Percentiles rank a stretch among this genome's conserved stretches.
phyloP scores from a whole-genome alignment of 2,888 invertebrate genomes.

The Melitaea athalia region DNA sequence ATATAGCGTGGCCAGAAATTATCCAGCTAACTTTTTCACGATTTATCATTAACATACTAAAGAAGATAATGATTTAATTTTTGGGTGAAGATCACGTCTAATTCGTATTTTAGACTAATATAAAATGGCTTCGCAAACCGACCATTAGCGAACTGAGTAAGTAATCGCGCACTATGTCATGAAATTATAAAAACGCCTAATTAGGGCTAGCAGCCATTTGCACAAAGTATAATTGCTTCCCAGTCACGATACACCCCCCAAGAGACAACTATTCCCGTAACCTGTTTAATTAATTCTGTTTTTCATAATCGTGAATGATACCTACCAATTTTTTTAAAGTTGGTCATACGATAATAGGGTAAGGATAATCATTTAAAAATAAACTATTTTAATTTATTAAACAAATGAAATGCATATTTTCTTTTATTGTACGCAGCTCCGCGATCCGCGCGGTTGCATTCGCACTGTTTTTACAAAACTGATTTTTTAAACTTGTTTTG shows the following conservation, averaged over 20 bases:
- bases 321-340: neutral
- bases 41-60: no score
- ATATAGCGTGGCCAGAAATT: no score
- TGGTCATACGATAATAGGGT: neutral
- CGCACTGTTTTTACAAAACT: no score
- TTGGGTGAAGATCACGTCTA: no score
- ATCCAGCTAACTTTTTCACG: no score
- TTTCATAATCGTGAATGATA: neutral
- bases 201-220: constrained; percentile 13
- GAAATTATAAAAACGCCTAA: constrained; percentile 13
- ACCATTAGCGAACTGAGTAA: neutral
- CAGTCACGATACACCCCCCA: constrained; percentile 13
- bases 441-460: no score
- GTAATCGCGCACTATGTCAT: constrained; percentile 9
- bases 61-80: no score
- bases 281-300: constrained; percentile 11
- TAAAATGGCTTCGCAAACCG: neutral
- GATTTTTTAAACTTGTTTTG: no score
- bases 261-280: constrained; percentile 9
- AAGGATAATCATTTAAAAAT: neutral
- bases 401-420: neutral
- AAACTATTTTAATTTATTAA: neutral
- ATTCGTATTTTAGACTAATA: no score
- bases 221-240: constrained; percentile 17
- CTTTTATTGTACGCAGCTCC: no score